Evolutionary conservation across 1,140 invertebrate genomes (phyloP).

Genomic region (Drosophila neocordata): DNA sequence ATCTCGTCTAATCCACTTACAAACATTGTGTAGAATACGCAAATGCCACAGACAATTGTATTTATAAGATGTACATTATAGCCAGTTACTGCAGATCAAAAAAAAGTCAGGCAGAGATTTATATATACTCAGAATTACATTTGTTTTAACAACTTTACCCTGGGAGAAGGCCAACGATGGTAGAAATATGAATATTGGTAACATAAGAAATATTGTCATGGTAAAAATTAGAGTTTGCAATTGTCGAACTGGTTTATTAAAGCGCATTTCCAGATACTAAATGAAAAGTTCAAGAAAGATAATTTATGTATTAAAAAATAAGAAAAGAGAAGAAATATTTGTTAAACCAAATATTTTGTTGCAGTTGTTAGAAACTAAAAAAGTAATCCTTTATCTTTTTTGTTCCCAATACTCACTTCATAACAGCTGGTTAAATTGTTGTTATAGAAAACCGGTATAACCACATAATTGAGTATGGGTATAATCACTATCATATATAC

Average conservation of each 20-base stretch:
- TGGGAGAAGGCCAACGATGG: slow-evolving; percentile 91
- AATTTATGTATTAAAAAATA: too few relatives aligned
- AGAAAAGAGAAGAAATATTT: not conserved
- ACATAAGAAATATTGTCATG: slow-evolving; percentile 73
- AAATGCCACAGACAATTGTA: slow-evolving; percentile 88
- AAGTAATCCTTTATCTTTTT: too few relatives aligned
- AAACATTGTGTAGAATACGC: slow-evolving; percentile 92
- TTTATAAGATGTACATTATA: slow-evolving; percentile 88
- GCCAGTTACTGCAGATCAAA: slow-evolving; percentile 86
- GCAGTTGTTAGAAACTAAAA: not conserved
- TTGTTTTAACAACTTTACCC: slow-evolving; percentile 81
- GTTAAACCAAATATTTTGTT: not conserved
- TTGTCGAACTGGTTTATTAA: slow-evolving; percentile 85
- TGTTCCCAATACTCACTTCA: slow-evolving; percentile 85
- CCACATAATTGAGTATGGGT: slow-evolving; percentile 87
- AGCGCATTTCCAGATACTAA: slow-evolving; percentile 89
- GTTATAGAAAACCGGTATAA: slow-evolving; percentile 92
- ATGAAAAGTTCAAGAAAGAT: too few relatives aligned
- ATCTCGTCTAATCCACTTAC: slow-evolving; percentile 84
- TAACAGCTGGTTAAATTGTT: slow-evolving; percentile 91
- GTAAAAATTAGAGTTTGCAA: slow-evolving; percentile 87
- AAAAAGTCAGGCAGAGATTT: not conserved
- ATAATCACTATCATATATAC: slow-evolving; percentile 87
- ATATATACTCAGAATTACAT: not conserved
- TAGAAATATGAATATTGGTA: slow-evolving; percentile 82